Percentiles rank a stretch among this genome's conserved stretches.
phyloP scores from a whole-genome alignment of 2,888 invertebrate species.

The Drosophila flavopinicola region DNA sequence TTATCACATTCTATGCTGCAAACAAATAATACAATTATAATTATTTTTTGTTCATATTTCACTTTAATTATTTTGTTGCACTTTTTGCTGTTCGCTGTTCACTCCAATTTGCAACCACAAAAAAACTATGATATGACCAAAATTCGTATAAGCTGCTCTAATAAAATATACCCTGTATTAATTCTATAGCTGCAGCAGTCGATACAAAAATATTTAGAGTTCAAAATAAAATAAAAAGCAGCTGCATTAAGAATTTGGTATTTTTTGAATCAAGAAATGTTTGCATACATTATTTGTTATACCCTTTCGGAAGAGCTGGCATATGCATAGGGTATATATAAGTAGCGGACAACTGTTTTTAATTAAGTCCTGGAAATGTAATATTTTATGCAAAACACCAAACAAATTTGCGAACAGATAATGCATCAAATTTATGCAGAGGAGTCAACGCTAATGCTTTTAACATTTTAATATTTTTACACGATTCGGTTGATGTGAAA shows the following conservation, averaged over 20 bases:
- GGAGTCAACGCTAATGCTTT: slow-evolving; percentile 56
- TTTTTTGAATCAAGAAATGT: too few relatives aligned
- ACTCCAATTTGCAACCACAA: slow-evolving; percentile 9
- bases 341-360: slow-evolving; percentile 17
- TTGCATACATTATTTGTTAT: too few relatives aligned
- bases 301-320: background rate
- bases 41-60: slow-evolving; percentile 40
- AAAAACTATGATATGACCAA: background rate
- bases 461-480: slow-evolving; percentile 20
- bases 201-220: too few relatives aligned
- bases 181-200: too few relatives aligned
- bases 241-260: too few relatives aligned
- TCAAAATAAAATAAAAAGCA: too few relatives aligned
- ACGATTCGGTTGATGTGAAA: slow-evolving; percentile 11
- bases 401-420: slow-evolving; percentile 34
- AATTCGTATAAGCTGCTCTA: background rate
- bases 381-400: slow-evolving; percentile 31
- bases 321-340: background rate
- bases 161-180: slow-evolving; percentile 9
- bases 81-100: slow-evolving; percentile 19
- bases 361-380: slow-evolving; percentile 33
- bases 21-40: slow-evolving; percentile 31
- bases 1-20: slow-evolving; percentile 57
- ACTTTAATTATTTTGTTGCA: slow-evolving; percentile 29
- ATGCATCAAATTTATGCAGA: slow-evolving; percentile 48